Percentiles rank a stretch among this genome's conserved stretches.
Evolutionary conservation across 1,140 invertebrate genomes (phyloP).

Genomic region (Anastrepha obliqua): DNA sequence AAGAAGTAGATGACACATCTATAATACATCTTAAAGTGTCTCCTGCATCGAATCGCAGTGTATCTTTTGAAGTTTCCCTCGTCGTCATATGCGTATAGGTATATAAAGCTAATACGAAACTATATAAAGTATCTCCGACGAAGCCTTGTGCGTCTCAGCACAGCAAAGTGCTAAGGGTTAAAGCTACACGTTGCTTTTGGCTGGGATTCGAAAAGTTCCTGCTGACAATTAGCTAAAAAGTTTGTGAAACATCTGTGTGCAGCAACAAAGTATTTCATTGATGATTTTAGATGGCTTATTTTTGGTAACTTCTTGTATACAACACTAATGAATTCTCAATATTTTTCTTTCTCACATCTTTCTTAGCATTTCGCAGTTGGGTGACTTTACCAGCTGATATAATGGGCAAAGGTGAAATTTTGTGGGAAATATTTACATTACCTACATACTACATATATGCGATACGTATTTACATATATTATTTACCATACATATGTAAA

Average conservation of each 20-base stretch:
- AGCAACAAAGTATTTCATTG: conserved; percentile 37
- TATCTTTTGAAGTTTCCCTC: too few species aligned
- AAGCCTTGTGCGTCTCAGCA: background rate
- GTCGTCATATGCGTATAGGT: too few species aligned
- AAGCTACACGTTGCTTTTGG: background rate
- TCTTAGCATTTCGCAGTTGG: background rate
- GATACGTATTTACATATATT: too few species aligned
- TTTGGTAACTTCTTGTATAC: conserved; percentile 8
- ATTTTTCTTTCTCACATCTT: conserved; percentile 48
- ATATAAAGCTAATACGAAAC: too few species aligned
- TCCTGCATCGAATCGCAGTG: too few species aligned
- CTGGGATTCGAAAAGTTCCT: conserved; percentile 28
- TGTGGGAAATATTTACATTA: background rate
- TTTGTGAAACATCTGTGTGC: conserved; percentile 28
- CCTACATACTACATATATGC: background rate
- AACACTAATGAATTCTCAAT: conserved; percentile 51
- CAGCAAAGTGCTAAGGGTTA: background rate
- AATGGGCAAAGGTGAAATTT: conserved; percentile 2
- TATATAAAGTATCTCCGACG: too few species aligned
- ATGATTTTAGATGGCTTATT: conserved; percentile 25
- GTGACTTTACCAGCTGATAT: background rate
- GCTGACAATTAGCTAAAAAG: conserved; percentile 49
- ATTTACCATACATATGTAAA: too few species aligned
- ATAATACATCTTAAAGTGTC: too few species aligned
- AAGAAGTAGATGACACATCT: too few species aligned